Evolutionary conservation across 2,797 vertebrate species (phyloP), one percentile per base, ranked within the genome.

Genomic region (Margarornis squamiger): DNA sequence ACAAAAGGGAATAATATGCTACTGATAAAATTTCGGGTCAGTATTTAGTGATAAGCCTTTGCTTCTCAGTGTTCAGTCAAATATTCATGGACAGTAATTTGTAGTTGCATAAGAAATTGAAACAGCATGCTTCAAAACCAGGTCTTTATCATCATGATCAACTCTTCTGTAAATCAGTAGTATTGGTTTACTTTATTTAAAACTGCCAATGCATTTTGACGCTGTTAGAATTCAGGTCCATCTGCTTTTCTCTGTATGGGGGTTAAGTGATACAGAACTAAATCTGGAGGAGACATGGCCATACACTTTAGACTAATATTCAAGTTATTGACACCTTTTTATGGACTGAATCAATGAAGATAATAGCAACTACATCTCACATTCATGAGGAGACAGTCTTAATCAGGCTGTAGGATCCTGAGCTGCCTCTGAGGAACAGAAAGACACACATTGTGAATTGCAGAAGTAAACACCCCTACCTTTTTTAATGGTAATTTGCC

Each of bases 381-480:
- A 32, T 65, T 79, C 14, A 15, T 48, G 20, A 18, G 34, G 8
- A 74, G 7, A 59, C 4, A 23, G 9, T 41, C 21, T 9, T 68
- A 49, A 71, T 43, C 13, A 12, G 52, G 34, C 7, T 84, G 52
- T 45, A 78, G 36, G 7, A 61, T 38, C 29, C 52, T 32, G 10
- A 73, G 4, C 5, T 79, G 6, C 7, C 81, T 75, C 30, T 0
- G 2, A 65, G 62, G 38, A 85, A 26, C 3, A 23, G 46, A 58
- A 75, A 6, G 18, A 6, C 4, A 23, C 26, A 30, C 2, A 9
- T 0, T 41, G 19, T 16, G 59, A n/a, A 94, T 57, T 8, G 17
- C 9, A 71, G 15, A 72, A 59, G 18, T 32, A 86, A 86, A 52
- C 0, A 0, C 6, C 10, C 29, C 2, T 10, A 3, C 4, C 14